Percentiles rank a stretch among this genome's conserved stretches.
Evolutionary conservation across 2,888 invertebrate genomes (phyloP).

Genomic region (Heteropelma amictum): DNA sequence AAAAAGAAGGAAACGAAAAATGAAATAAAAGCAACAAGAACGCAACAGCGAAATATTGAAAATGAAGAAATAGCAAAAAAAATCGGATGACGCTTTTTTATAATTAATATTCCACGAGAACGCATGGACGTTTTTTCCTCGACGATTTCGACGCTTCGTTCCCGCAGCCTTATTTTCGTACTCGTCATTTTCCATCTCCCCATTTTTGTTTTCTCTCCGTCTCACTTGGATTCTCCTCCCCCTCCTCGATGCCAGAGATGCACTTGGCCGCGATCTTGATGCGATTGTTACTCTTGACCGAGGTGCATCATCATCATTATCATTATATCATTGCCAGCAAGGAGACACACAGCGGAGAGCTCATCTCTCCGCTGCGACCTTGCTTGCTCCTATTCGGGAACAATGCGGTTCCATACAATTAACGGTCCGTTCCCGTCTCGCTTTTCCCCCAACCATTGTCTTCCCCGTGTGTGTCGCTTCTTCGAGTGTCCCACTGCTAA

Average conservation of each 20-base stretch:
- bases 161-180: background rate
- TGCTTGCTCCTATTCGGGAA: conserved; percentile 55
- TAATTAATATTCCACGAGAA: conserved; percentile 42
- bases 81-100: too few relatives aligned
- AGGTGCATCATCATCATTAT: conserved; percentile 11
- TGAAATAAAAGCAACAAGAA: too few relatives aligned
- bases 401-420: conserved; percentile 58
- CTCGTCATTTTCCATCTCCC: background rate
- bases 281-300: background rate
- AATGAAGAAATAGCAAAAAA: too few relatives aligned
- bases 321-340: background rate
- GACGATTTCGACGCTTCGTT: conserved; percentile 21
- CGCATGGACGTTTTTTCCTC: background rate
- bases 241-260: background rate
- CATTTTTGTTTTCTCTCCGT: background rate
- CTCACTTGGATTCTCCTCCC: background rate
- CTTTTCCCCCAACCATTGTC: conserved; percentile 16
- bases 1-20: too few relatives aligned
- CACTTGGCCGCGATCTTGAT: conserved; percentile 3
- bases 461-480: conserved; percentile 16
- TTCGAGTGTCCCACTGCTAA: conserved; percentile 41
- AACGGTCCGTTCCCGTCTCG: conserved; percentile 42
- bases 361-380: conserved; percentile 53
- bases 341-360: conserved; percentile 2
- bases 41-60: too few relatives aligned